Base-by-base conservation (phyloP, 2,888 invertebrate species). In the Tenthredo amoena region DNA sequence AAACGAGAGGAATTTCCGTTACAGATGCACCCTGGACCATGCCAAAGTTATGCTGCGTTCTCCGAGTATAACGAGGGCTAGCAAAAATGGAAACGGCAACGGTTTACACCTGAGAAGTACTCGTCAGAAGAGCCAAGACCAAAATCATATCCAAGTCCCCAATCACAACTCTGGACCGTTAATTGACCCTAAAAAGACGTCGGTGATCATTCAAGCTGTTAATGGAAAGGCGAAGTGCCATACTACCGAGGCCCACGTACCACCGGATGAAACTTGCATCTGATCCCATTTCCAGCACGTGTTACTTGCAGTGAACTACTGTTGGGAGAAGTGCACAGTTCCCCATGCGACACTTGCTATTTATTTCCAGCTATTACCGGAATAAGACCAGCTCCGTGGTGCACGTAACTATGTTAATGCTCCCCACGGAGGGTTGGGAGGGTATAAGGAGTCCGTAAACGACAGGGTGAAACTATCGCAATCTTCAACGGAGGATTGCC, bases 251-350 rank as follows among this genome's bases (percentile, higher is more conserved):
- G 85, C 82, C 2, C 85, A 86, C 34, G 79, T 7, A 18, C 37
- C 79, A 15, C 87, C 86, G 21, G 88, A 86, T 18, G 91, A 91
- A 79, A 90, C 91, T 15, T 87, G 88, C 37, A 91, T 91, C 85
- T 91, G 81, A 85, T 83, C 83, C 21, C 6, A 62, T 81, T 81
- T 10, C n/a, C 62, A 21, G 72, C 21, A 62, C 21, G 81, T n/a
- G 21, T 34, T 37, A n/a, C 7, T 79, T 47, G 55, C 58, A 15
- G 15, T 50, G 55, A 77, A 26, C 12, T 34, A 77, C 15, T 58
- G 12, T 37, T n/a, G n/a, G 5, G n/a, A 58, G n/a, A 37, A 31
- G 26, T 58, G 26, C 26, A 62, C 62, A 62, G 26, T 62, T 26
- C 50, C 37, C 34, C 34, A 15, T 77, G 4, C 55, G 77, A 77